These are phyloP conservation scores for Macrobrachium nipponense DNA, from an alignment of 1,140 invertebrate genomes.

Conservation along the genomic window DNA sequence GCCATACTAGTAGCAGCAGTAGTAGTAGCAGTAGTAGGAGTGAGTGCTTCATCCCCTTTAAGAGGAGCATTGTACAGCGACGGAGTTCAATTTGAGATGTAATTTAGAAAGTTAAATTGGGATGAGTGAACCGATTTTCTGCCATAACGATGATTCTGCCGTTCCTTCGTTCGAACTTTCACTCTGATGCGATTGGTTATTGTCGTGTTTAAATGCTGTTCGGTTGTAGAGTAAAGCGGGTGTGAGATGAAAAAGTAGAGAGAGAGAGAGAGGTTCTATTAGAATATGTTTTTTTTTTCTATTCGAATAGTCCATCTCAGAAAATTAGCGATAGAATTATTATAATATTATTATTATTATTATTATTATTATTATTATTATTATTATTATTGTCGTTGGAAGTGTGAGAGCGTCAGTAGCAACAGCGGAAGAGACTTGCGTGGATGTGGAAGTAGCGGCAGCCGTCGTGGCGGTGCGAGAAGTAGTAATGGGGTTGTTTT, in stretches of 20 bases:
- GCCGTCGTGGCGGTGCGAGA: not conserved
- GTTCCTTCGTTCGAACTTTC: conserved; percentile 30
- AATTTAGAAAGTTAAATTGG: conserved; percentile 59
- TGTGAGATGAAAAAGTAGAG: not conserved
- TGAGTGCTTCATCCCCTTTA: conserved; percentile 37
- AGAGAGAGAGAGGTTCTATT: not conserved
- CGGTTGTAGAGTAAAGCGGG: not conserved
- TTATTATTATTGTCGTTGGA: not conserved
- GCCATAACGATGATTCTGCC: conserved; percentile 44
- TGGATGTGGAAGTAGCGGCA: not conserved
- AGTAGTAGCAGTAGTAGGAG: too few relatives aligned
- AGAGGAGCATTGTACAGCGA: conserved; percentile 45
- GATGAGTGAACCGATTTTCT: conserved; percentile 58
- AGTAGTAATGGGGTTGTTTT: too few relatives aligned
- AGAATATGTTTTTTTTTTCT: too few relatives aligned
- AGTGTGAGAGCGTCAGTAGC: too few relatives aligned
- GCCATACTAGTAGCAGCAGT: not conserved
- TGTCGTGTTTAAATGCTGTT: not conserved
- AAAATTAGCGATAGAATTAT: too few relatives aligned
- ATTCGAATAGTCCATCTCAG: too few relatives aligned
- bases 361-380: conserved; percentile 6
- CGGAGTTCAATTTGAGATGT: conserved; percentile 56
- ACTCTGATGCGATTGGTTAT: conserved; percentile 26
- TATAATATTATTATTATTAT: not conserved
- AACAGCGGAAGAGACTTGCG: not conserved